Conservation (phyloP, 1,140 invertebrate genomes). For the Druon quercuslanigerum region DNA sequence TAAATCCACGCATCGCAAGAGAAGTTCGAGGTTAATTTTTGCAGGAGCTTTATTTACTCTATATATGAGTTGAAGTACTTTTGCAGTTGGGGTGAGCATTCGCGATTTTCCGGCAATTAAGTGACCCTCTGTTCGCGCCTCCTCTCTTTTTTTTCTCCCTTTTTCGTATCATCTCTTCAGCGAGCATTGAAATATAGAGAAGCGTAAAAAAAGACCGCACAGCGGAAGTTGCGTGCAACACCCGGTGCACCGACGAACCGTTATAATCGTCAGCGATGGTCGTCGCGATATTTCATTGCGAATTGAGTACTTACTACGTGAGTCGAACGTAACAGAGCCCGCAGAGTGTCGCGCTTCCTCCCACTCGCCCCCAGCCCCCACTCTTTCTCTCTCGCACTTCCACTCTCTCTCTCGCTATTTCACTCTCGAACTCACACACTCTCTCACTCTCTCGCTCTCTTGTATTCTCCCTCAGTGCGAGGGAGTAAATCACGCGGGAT, state of each 20-base stretch:
- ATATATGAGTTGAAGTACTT: conserved; percentile 35
- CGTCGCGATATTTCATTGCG: conserved; percentile 65
- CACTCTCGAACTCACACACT: conserved; percentile 32
- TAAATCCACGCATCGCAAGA: no score
- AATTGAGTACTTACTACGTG: conserved; percentile 67
- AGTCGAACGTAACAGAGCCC: conserved; percentile 65
- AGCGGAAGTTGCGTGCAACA: conserved; percentile 65
- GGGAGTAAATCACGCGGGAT: conserved; percentile 69
- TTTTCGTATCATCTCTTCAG: conserved; percentile 30
- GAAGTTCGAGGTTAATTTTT: not conserved
- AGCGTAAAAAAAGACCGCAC: conserved; percentile 45
- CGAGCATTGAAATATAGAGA: conserved; percentile 42
- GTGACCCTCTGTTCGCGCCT: conserved; percentile 37
- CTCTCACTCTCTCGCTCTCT: conserved; percentile 33
- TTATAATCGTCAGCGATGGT: conserved; percentile 63
- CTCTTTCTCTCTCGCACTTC: conserved; percentile 38
- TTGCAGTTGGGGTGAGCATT: conserved; percentile 40
- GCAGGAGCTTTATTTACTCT: conserved; percentile 1
- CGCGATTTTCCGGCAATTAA: conserved; percentile 48
- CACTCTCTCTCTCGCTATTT: conserved; percentile 18
- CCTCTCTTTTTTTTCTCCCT: conserved; percentile 35
- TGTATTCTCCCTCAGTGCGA: conserved; percentile 32
- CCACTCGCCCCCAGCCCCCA: conserved; percentile 28
- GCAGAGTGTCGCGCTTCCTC: conserved; percentile 52
- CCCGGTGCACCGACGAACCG: conserved; percentile 57